Conservation (phyloP, 1,140 invertebrate species). For the Zaprionus vittiger region DNA sequence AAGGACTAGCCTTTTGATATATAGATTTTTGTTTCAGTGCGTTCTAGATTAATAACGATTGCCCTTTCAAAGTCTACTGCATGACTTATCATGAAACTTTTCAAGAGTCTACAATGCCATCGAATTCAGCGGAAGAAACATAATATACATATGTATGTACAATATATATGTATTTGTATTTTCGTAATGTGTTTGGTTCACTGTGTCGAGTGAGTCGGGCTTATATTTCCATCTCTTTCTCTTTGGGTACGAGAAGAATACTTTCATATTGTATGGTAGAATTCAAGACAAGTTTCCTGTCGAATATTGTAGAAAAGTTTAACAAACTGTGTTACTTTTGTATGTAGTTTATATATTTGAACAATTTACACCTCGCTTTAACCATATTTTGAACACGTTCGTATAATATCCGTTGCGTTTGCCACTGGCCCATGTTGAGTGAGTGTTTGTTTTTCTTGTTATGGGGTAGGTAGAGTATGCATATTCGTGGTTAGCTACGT, state of each 20-base stretch:
- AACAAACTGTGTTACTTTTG: conserved; percentile 15
- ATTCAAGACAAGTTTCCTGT: not conserved
- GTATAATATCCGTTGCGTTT: conserved; percentile 74
- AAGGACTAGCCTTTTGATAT: not conserved
- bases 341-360: conserved; percentile 65
- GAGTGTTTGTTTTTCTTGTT: conserved; percentile 31
- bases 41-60: not conserved
- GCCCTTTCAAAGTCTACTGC: not conserved
- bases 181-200: too few relatives aligned
- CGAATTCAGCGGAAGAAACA: not conserved
- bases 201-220: too few relatives aligned
- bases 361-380: conserved; percentile 77
- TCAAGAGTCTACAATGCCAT: too few relatives aligned
- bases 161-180: too few relatives aligned
- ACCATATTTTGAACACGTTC: conserved; percentile 75
- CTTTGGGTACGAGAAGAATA: not conserved
- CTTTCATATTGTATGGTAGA: too few relatives aligned
- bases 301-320: not conserved
- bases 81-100: not conserved
- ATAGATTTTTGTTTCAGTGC: conserved; percentile 13
- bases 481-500: conserved; percentile 48
- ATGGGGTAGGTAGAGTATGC: conserved; percentile 24
- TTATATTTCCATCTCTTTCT: not conserved
- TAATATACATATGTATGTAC: not conserved
- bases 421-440: conserved; percentile 46